Percentiles rank a stretch among this genome's conserved stretches.
Evolutionary conservation across 2,113 vertebrate species (phyloP).

Genomic region (Aspiorhynchus laticeps): DNA sequence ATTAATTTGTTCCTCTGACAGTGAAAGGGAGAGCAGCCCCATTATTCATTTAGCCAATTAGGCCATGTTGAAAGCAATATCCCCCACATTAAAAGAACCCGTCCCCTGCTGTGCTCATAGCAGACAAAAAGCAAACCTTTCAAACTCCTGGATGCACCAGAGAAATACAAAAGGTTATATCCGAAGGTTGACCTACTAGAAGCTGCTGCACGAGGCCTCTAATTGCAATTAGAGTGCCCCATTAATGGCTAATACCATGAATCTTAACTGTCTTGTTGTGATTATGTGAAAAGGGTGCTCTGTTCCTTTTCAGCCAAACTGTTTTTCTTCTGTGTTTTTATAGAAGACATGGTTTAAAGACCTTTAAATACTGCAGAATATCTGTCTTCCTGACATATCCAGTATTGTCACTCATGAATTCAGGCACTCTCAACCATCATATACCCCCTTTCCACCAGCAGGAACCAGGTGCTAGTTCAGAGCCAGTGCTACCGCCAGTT

Average conservation of each 20-base stretch:
- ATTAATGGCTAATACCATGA: conserved; percentile 63
- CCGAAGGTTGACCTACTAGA: conserved; percentile 59
- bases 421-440: neutral
- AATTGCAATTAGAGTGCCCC: conserved; percentile 65
- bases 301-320: neutral
- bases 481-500: no score
- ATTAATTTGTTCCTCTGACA: conserved; percentile 74
- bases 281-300: neutral
- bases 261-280: conserved; percentile 1
- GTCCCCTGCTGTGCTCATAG: conserved; percentile 63
- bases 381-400: neutral
- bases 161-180: conserved; percentile 72
- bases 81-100: conserved; percentile 68
- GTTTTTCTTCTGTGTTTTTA: neutral
- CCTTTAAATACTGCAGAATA: neutral
- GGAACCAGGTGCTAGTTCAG: no score
- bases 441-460: no score
- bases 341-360: neutral
- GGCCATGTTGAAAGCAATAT: conserved; percentile 79
- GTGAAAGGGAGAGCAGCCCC: conserved; percentile 58
- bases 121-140: conserved; percentile 69
- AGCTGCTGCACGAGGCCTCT: conserved; percentile 59
- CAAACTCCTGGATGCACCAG: conserved; percentile 57
- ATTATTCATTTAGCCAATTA: conserved; percentile 85
- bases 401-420: neutral